These are phyloP conservation scores for Melanostoma scalare DNA, from an alignment of 2,888 invertebrate species.

Conservation along the genomic window DNA sequence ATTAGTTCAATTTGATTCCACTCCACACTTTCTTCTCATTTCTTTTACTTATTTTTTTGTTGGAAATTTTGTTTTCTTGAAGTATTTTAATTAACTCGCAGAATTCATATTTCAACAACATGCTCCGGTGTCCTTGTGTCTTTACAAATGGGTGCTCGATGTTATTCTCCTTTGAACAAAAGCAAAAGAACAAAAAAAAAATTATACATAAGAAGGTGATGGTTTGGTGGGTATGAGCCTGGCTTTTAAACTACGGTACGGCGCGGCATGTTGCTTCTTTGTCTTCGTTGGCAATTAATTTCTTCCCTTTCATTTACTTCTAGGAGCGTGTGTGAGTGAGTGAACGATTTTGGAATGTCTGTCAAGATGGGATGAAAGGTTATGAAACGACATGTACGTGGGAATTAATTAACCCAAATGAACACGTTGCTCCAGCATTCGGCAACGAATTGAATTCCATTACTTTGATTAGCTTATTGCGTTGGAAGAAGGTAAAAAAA, in stretches of 20 bases:
- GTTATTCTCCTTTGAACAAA: no score
- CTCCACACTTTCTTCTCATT: background rate
- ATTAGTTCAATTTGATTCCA: background rate
- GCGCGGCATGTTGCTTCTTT: background rate
- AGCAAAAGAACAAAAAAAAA: no score
- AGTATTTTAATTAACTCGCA: slow-evolving; percentile 22
- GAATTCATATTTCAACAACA: slow-evolving; percentile 3
- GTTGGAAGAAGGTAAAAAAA: background rate
- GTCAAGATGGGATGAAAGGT: background rate
- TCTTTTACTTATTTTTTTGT: background rate
- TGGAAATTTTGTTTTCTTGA: slow-evolving; percentile 5
- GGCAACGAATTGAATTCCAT: slow-evolving; percentile 24
- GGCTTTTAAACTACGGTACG: no score
- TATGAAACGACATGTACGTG: background rate
- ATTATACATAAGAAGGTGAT: no score
- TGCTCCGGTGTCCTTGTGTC: no score
- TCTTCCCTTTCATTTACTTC: slow-evolving; percentile 15
- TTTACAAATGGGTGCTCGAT: no score
- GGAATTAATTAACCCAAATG: slow-evolving; percentile 32
- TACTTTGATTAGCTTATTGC: slow-evolving; percentile 21
- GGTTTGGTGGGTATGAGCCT: no score
- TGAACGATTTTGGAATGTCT: background rate
- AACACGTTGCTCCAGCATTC: background rate
- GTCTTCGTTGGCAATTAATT: slow-evolving; percentile 13
- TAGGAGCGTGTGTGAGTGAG: background rate